Evolutionary conservation across 2,888 invertebrate species (phyloP).

Genomic region (Epistrophe grossulariae): DNA sequence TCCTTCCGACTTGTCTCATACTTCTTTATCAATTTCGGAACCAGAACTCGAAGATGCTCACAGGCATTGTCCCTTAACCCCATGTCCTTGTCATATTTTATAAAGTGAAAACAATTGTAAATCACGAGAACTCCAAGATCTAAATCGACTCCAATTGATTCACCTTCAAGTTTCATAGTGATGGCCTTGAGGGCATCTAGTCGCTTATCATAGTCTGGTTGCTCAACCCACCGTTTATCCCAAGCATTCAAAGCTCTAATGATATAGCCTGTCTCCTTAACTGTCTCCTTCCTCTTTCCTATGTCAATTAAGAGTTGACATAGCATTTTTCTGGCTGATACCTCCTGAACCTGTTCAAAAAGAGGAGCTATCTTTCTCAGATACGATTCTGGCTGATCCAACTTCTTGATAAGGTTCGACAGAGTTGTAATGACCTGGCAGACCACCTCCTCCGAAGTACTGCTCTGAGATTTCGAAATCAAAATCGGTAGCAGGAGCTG

Average conservation of each 20-base stretch:
- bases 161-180: constrained; percentile 84
- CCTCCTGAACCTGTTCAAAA: constrained; percentile 88
- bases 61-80: constrained; percentile 92
- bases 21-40: constrained; percentile 87
- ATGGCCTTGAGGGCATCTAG: constrained; percentile 91
- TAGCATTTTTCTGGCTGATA: constrained; percentile 89
- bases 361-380: constrained; percentile 89
- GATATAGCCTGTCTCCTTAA: constrained; percentile 85
- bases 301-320: constrained; percentile 87
- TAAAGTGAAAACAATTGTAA: constrained; percentile 92
- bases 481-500: constrained; percentile 89
- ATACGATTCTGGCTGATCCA: constrained; percentile 87
- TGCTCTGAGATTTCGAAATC: constrained; percentile 86
- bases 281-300: constrained; percentile 82
- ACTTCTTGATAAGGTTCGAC: constrained; percentile 89
- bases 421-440: constrained; percentile 89
- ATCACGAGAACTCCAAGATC: constrained; percentile 90
- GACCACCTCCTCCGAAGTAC: constrained; percentile 88
- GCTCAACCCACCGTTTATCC: constrained; percentile 95
- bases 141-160: constrained; percentile 85
- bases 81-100: constrained; percentile 92
- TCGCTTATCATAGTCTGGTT: constrained; percentile 94
- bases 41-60: constrained; percentile 89
- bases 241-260: constrained; percentile 92
- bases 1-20: constrained; percentile 85